A percentile compares a stretch with the other conserved stretches of the same genome.
Evolutionary conservation across 2,888 invertebrate species (phyloP).

Genomic region (Vandiemenella viatica): DNA sequence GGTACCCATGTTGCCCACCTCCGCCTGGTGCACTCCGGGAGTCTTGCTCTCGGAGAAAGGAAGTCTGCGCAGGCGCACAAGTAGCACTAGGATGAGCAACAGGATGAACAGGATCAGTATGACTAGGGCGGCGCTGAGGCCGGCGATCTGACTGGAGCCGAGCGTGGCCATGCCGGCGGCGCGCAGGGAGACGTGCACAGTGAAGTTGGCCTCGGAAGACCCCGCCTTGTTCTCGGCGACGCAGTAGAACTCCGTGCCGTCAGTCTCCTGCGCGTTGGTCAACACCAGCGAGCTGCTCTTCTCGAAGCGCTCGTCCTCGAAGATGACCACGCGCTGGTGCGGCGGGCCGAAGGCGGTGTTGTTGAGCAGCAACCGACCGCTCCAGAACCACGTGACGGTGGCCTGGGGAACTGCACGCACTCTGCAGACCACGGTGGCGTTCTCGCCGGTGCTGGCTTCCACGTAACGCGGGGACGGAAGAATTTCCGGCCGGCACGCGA

Average conservation of each 20-base stretch:
- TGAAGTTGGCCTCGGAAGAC: slow-evolving; percentile 76
- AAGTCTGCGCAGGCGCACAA: slow-evolving; percentile 57
- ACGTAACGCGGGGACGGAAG: slow-evolving; percentile 54
- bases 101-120: slow-evolving; percentile 61
- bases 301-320: slow-evolving; percentile 59
- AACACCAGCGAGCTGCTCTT: slow-evolving; percentile 62
- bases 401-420: slow-evolving; percentile 71
- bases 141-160: slow-evolving; percentile 72
- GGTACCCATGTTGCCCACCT: slow-evolving; percentile 25
- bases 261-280: slow-evolving; percentile 69
- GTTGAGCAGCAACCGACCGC: slow-evolving; percentile 60
- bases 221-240: slow-evolving; percentile 82
- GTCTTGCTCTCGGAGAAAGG: slow-evolving; percentile 62
- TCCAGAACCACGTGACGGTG: slow-evolving; percentile 74
- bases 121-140: slow-evolving; percentile 66
- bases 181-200: slow-evolving; percentile 62
- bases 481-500: slow-evolving; percentile 66
- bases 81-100: slow-evolving; percentile 53
- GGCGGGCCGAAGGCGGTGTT: slow-evolving; percentile 62
- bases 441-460: slow-evolving; percentile 65
- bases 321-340: slow-evolving; percentile 59
- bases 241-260: slow-evolving; percentile 74
- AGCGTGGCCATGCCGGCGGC: slow-evolving; percentile 67
- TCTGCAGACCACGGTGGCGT: slow-evolving; percentile 68
- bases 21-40: slow-evolving; percentile 55